Percentiles rank a stretch among this genome's conserved stretches.
Conservation (phyloP, 1,140 invertebrate species). For the Liolophura sinensis region DNA sequence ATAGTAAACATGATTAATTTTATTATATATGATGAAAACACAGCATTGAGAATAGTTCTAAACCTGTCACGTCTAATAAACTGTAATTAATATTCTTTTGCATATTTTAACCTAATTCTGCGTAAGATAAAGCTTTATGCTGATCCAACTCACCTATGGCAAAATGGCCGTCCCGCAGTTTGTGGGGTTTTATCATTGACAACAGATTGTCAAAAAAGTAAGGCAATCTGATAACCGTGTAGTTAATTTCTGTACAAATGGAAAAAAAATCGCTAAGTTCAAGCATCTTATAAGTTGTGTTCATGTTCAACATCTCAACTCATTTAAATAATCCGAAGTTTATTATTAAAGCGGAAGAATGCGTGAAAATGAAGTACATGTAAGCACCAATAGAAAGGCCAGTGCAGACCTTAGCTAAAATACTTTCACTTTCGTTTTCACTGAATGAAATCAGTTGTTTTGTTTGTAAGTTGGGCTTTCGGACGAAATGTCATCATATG, state of each 20-base stretch:
- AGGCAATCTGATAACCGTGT: conserved; percentile 36
- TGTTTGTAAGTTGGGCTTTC: too few species aligned
- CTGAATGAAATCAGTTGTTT: too few species aligned
- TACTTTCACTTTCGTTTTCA: too few species aligned
- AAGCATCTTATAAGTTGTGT: not conserved
- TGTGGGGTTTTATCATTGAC: conserved; percentile 38
- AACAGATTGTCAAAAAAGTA: conserved; percentile 44
- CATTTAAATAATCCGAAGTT: not conserved
- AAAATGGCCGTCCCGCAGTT: conserved; percentile 33
- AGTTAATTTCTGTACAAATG: conserved; percentile 30
- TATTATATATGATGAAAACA: not conserved
- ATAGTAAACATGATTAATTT: too few species aligned
- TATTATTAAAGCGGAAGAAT: not conserved
- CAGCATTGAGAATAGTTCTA: not conserved
- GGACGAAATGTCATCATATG: too few species aligned
- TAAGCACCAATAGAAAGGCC: not conserved
- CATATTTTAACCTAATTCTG: not conserved
- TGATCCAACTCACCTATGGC: conserved; percentile 30
- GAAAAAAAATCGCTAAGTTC: not conserved
- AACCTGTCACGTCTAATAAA: too few species aligned
- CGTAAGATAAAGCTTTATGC: too few species aligned
- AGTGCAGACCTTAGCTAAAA: not conserved
- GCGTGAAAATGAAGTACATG: not conserved
- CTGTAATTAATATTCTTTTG: too few species aligned
- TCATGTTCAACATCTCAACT: not conserved